phyloP scores from a whole-genome alignment of 2,888 invertebrate species.

The Ceriagrion tenellum region DNA sequence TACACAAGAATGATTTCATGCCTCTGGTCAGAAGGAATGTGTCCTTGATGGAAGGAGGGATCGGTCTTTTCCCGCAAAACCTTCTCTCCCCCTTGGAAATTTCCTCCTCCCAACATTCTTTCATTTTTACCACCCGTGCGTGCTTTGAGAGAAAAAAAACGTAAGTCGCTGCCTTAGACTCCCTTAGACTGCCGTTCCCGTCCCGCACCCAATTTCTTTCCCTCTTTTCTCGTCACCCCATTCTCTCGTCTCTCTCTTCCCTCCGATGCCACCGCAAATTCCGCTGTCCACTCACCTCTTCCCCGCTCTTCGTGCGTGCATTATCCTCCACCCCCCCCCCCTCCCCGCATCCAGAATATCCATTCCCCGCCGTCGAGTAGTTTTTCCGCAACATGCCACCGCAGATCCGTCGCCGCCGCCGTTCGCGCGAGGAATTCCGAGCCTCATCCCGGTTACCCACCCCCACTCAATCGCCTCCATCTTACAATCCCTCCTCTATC shows the following conservation, averaged over 20 bases:
- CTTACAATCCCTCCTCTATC: neutral
- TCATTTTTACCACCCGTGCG: no score
- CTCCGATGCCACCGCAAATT: no score
- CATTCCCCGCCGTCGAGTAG: neutral
- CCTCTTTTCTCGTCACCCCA: neutral
- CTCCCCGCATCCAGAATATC: neutral
- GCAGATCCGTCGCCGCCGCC: neutral
- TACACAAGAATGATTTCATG: no score
- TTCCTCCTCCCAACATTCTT: no score
- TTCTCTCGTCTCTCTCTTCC: no score
- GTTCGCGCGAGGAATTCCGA: neutral
- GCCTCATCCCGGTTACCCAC: neutral
- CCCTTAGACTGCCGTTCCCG: neutral
- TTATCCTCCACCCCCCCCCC: no score
- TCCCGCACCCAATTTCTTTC: neutral
- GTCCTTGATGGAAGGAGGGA: no score
- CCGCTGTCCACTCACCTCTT: neutral
- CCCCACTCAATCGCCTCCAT: neutral
- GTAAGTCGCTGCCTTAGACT: neutral
- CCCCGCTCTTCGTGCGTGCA: neutral
- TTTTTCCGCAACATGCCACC: constrained; percentile 10
- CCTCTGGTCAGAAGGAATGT: no score
- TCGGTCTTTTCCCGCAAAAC: no score
- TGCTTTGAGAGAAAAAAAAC: no score
- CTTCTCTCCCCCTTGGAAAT: no score